Conservation (phyloP, 1,140 invertebrate species). For the Trichoplusia ni region DNA sequence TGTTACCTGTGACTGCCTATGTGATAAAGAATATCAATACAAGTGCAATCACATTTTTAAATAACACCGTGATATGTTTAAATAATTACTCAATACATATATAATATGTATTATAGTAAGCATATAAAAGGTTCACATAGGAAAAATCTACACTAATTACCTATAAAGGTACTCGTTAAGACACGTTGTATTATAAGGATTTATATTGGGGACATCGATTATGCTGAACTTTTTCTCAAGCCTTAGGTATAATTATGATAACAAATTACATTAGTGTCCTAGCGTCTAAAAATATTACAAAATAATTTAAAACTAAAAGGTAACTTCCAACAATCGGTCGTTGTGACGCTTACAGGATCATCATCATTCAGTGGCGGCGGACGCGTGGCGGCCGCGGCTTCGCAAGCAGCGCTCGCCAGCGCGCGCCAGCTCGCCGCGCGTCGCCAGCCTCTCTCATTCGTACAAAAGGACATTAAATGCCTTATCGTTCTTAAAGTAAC, state of each 20-base stretch:
- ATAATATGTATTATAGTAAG: constrained; percentile 33
- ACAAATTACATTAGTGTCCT: constrained; percentile 73
- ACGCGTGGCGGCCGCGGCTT: not conserved
- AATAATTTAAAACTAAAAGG: constrained; percentile 80
- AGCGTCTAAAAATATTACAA: constrained; percentile 71
- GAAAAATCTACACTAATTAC: constrained; percentile 62
- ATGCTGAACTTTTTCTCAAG: constrained; percentile 79
- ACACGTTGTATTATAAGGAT: constrained; percentile 66
- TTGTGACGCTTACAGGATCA: constrained; percentile 18
- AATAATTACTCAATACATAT: constrained; percentile 31
- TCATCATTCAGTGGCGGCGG: not conserved
- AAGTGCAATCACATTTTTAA: constrained; percentile 33
- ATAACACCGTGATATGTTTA: constrained; percentile 29
- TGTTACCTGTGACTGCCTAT: constrained; percentile 7
- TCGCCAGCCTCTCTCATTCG: constrained; percentile 38
- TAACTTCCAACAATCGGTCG: constrained; percentile 71
- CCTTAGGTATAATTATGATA: constrained; percentile 64
- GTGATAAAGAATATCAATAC: constrained; percentile 24
- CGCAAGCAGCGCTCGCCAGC: too few relatives aligned
- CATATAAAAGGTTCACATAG: constrained; percentile 37
- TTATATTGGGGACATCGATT: constrained; percentile 39
- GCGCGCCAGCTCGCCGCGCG: not conserved
- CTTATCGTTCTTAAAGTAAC: constrained; percentile 53
- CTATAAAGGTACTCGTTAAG: constrained; percentile 78
- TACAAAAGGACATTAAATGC: constrained; percentile 65